Conservation (phyloP, 2,113 vertebrate genomes). For the Tamias sibiricus region DNA sequence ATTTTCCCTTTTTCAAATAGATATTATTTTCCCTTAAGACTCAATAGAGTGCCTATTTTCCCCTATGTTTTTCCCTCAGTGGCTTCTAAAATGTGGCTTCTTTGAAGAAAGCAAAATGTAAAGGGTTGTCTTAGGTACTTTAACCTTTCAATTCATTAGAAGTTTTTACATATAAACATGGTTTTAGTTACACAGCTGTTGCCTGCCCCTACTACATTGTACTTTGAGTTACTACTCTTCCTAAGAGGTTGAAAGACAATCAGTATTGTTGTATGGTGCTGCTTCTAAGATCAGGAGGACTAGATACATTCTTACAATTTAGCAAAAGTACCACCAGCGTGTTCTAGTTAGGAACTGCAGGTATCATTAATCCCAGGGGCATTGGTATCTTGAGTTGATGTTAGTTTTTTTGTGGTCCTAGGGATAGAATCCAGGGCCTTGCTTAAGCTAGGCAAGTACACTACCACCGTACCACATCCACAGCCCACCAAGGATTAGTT, state of each 20-base stretch:
- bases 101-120: neutral
- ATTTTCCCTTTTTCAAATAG: neutral
- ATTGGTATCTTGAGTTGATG: neutral
- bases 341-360: conserved; percentile 11
- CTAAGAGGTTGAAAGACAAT: neutral
- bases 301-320: neutral
- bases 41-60: neutral
- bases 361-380: neutral
- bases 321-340: neutral
- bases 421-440: neutral
- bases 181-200: neutral
- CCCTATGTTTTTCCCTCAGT: neutral
- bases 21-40: conserved; percentile 20
- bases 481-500: neutral
- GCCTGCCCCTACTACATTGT: neutral
- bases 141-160: neutral
- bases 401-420: neutral
- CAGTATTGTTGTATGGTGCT: neutral
- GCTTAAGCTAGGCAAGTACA: neutral
- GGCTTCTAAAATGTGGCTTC: conserved; percentile 4
- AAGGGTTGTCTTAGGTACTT: neutral
- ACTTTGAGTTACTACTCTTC: neutral
- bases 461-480: neutral
- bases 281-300: neutral
- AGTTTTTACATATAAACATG: neutral